These are phyloP conservation scores for Acropora yongei DNA, from an alignment of 64 coral and sea anemone species.

Conservation along the genomic window DNA sequence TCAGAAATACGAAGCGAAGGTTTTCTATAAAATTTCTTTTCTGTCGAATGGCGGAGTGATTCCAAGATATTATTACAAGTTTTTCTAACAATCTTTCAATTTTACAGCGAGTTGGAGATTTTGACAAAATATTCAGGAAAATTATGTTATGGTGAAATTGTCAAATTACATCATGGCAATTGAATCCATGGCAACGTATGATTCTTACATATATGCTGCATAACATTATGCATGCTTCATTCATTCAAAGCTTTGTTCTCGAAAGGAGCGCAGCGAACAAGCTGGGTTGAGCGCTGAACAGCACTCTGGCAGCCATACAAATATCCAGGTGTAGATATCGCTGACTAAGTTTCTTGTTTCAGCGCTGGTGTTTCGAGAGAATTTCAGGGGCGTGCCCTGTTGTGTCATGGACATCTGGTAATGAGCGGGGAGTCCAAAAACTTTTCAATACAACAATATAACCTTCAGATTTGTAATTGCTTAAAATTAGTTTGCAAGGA, in stretches of 20 bases:
- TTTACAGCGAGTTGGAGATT: background rate
- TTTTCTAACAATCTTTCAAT: background rate
- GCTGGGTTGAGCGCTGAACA: background rate
- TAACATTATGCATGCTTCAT: background rate
- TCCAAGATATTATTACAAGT: background rate
- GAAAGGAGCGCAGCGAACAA: background rate
- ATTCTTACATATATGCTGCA: slow-evolving; percentile 7
- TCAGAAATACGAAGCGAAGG: background rate
- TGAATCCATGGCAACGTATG: slow-evolving; percentile 21
- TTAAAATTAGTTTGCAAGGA: slow-evolving; percentile 52
- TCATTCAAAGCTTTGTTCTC: background rate
- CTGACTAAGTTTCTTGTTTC: background rate
- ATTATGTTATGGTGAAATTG: background rate
- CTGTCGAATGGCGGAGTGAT: too few relatives aligned
- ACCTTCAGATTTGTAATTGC: slow-evolving; percentile 47
- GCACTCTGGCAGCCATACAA: background rate
- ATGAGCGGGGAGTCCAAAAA: background rate
- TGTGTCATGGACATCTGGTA: background rate
- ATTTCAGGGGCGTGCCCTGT: background rate
- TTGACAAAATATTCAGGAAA: background rate
- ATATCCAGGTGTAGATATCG: background rate
- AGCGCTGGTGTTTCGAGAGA: background rate
- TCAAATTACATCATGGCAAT: background rate
- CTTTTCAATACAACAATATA: slow-evolving; percentile 20
- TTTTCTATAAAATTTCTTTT: background rate